Evolutionary conservation across 92 coral and sea anemone genomes (phyloP).

Genomic region (Parazoanthus atlanticus): DNA sequence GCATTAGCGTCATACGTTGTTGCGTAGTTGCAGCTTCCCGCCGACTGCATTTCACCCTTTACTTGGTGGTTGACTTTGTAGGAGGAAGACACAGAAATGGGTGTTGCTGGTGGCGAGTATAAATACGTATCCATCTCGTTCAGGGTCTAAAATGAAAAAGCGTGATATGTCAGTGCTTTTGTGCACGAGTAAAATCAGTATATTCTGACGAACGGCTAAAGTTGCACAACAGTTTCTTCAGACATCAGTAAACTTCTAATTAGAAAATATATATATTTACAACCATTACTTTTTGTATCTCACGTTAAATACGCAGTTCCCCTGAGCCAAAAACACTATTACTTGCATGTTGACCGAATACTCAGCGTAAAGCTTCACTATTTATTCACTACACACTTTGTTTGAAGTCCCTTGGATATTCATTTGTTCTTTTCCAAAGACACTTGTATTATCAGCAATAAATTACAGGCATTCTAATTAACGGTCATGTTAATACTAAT

Average conservation of each 20-base stretch:
- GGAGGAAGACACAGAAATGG: slow-evolving; percentile 34
- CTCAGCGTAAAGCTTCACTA: neutral
- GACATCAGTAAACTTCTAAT: neutral
- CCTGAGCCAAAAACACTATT: too few relatives aligned
- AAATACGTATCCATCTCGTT: slow-evolving; percentile 77
- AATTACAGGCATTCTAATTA: too few relatives aligned
- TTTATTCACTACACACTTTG: neutral
- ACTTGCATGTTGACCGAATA: neutral
- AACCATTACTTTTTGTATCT: too few relatives aligned
- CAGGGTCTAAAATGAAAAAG: slow-evolving; percentile 55
- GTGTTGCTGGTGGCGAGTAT: slow-evolving; percentile 57
- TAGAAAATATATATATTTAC: too few relatives aligned
- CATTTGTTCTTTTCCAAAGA: neutral
- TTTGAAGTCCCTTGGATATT: neutral
- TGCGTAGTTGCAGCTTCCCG: slow-evolving; percentile 8
- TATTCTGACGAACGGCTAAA: neutral
- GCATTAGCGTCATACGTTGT: slow-evolving; percentile 1
- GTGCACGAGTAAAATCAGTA: too few relatives aligned
- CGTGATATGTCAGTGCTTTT: neutral
- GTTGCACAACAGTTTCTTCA: neutral
- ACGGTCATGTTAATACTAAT: too few relatives aligned
- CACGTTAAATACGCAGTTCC: neutral
- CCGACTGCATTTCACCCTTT: neutral
- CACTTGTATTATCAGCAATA: neutral
- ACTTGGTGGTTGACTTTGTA: slow-evolving; percentile 37